Evolutionary conservation across 2,888 invertebrate genomes (phyloP), one percentile per base, ranked within the genome.

Genomic region (Acrocyrtus sp.): DNA sequence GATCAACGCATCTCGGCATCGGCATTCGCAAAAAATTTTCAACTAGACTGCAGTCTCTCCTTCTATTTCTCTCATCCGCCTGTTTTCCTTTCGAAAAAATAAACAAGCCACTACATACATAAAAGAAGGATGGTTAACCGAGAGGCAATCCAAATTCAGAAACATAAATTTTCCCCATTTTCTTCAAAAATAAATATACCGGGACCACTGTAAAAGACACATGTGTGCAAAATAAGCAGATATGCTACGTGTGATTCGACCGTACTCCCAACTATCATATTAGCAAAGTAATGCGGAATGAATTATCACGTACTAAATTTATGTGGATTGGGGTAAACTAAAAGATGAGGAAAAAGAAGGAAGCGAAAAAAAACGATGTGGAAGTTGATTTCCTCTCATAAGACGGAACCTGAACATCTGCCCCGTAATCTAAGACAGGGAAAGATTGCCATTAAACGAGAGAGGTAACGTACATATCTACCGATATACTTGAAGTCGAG

Each of bases 291-390:
- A 1, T 3, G 19, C 47, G 19, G 19, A 47, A 47, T 47, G 47
- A 47, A 19, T 47, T n/a, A 47, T 47, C 47, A 47, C 47, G 47
- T 47, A 47, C 19, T 47, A 19, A 47, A 19, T 47, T 47, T 47
- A 47, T 47, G 47, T n/a, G 8, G 47, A 34, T n/a, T n/a, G n/a
- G n/a, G n/a, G 34, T 34, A 12, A 34, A 34, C 34, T 34, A 34
- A 12, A 34, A 34, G n/a, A n/a, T n/a, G n/a, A n/a, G 34, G 34
- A 34, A 12, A 34, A 34, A 34, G 34, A 34, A n/a, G n/a, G 34
- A 34, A 34, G 12, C 45, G 5, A 10, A n/a, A 45, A 45, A 45
- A 45, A 19, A 45, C n/a, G 34, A 34, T 8, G 34, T 34, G 34
- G 6, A 10, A 45, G 45, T 45, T 6, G 19, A 17, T 45, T 45